Evolutionary conservation across 64 coral and sea anemone genomes (phyloP), one percentile per base, ranked within the genome.

Genomic region (Hydrozoanthus tunicans): DNA sequence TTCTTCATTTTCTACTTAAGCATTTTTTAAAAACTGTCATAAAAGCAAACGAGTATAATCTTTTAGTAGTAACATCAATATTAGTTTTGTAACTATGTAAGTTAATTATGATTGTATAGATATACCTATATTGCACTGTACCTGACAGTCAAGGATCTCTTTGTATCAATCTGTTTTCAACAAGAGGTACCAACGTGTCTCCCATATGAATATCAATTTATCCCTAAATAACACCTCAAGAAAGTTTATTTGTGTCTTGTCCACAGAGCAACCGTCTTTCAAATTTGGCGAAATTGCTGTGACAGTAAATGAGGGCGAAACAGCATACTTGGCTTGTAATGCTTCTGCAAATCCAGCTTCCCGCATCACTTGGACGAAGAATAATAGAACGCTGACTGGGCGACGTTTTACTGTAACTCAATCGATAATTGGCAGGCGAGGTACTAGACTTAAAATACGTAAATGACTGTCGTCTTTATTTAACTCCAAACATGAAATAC

Each of bases 281-380:
- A 55, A 53, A 77, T 54, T 15, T 77, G 10, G 8, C 51, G 43
- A 53, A 32, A 77, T 3, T 6, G 3, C 23, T 13, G 6, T 77
- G 43, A 77, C 75, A 77, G 9, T 77, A 9, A 77, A 56, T 54
- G 75, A 77, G 27, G 27, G 8, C 51, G 75, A 54, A 24, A 5
- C 75, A 9, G 75, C 75, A 11, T 56, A 52, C 55, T 3, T 77
- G 51, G 6, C 13, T 55, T 55, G 70, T 27, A 72, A 72, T 27
- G 70, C 70, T n/a, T 72, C 70, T 72, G 70, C 70, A 26, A 72
- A 72, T 27, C 70, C 70, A 72, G 70, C 26, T 72, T 72, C 70
- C 5, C 70, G 6, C 7, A 27, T 72, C n/a, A 77, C 75, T 24
- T 77, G 75, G 75, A 0, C 55, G 27, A 77, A 77, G 75, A 51